Percentiles rank a stretch among this genome's conserved stretches.
Evolutionary conservation across 2,888 invertebrate species (phyloP).

Genomic region (Cantharis rustica): DNA sequence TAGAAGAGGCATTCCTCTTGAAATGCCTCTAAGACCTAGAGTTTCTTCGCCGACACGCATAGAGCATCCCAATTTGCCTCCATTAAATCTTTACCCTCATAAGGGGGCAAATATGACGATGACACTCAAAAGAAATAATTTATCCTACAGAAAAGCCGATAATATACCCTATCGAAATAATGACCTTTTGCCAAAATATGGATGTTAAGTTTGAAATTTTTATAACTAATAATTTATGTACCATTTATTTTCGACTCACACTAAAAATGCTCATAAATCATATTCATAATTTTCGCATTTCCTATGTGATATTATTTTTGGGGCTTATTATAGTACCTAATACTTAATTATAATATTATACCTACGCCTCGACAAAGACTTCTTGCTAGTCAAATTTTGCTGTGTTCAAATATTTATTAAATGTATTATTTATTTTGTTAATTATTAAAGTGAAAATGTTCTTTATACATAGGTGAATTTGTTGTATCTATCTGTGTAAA

Average conservation of each 20-base stretch:
- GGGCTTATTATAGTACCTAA: background rate
- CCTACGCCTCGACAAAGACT: slow-evolving; percentile 2
- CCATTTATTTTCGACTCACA: background rate
- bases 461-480: slow-evolving; percentile 12
- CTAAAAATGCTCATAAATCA: background rate
- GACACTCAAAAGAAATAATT: slow-evolving; percentile 38
- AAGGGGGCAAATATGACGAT: slow-evolving; percentile 32
- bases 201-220: slow-evolving; percentile 24
- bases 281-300: background rate
- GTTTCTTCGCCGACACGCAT: slow-evolving; percentile 83
- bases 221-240: background rate
- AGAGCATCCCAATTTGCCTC: slow-evolving; percentile 80
- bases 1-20: slow-evolving; percentile 51
- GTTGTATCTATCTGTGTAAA: slow-evolving; percentile 21
- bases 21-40: slow-evolving; percentile 62
- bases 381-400: slow-evolving; percentile 5
- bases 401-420: slow-evolving; percentile 3
- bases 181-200: slow-evolving; percentile 32
- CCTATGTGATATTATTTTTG: slow-evolving; percentile 3
- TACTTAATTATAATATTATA: slow-evolving; percentile 2
- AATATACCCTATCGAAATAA: slow-evolving; percentile 24
- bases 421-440: slow-evolving; percentile 4
- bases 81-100: slow-evolving; percentile 65
- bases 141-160: slow-evolving; percentile 36
- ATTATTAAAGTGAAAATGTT: slow-evolving; percentile 14